A percentile compares a stretch with the other conserved stretches of the same genome.
phyloP scores from a whole-genome alignment of 1,140 invertebrate species.

The Drosophila repleta region DNA sequence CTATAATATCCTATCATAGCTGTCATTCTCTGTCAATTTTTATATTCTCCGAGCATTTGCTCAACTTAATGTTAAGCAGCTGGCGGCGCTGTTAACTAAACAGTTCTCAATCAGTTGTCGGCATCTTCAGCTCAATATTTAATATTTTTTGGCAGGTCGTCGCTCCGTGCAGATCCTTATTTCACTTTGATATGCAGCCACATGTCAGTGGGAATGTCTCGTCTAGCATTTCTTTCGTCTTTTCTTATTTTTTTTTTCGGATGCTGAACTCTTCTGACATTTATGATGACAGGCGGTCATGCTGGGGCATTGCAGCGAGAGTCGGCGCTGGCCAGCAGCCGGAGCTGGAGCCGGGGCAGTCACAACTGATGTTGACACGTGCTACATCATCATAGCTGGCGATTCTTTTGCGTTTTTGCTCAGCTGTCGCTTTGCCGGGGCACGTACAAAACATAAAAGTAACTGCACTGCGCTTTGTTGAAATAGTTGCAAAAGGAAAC shows the following conservation, averaged over 20 bases:
- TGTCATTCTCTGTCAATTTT: too few species aligned
- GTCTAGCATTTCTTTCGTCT: slow-evolving; percentile 20
- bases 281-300: slow-evolving; percentile 78
- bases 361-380: slow-evolving; percentile 77
- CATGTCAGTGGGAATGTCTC: slow-evolving; percentile 48
- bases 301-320: slow-evolving; percentile 29
- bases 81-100: not conserved
- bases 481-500: slow-evolving; percentile 78
- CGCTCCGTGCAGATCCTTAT: not conserved
- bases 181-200: slow-evolving; percentile 47
- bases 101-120: slow-evolving; percentile 1
- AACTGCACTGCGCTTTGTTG: slow-evolving; percentile 81
- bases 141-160: slow-evolving; percentile 4
- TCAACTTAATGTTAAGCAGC: not conserved
- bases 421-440: slow-evolving; percentile 59
- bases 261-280: slow-evolving; percentile 53
- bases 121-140: not conserved
- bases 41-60: too few species aligned
- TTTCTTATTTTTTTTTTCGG: slow-evolving; percentile 9
- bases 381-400: slow-evolving; percentile 74
- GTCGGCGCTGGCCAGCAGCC: not conserved
- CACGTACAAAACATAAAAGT: slow-evolving; percentile 81
- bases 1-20: too few species aligned
- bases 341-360: slow-evolving; percentile 1
- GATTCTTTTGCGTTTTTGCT: slow-evolving; percentile 50